Evolutionary conservation across 2,113 vertebrate genomes (phyloP), one percentile per base, ranked within the genome.

Genomic region (Myotis brandtii): DNA sequence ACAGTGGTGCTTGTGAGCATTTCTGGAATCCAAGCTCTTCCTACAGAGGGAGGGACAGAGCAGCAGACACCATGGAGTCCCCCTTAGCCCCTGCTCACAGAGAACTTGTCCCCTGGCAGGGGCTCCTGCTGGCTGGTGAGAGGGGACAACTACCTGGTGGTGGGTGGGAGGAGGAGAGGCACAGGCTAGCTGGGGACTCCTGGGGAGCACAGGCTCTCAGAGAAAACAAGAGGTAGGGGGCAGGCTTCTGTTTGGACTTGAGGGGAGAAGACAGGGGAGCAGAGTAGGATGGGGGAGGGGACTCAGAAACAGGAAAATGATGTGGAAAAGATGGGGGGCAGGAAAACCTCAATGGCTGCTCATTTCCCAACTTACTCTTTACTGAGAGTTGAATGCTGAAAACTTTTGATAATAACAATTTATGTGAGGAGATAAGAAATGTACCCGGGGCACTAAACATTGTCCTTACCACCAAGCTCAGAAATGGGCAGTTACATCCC

Each of bases 271-370:
- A 59, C 43, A 59, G 2, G 0, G 3, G 7, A 84, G 17, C 17
- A 50, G 3, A 27, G 34, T 2, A 18, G 54, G 34, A 7, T 30
- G 12, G 8, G 3, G 2, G 7, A 20, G 32, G 72, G 4, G 5
- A 0, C 50, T 9, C 1, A 13, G 32, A 5, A 40, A 43, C 40
- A 75, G 27, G 59, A 11, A 40, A 46, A 10, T 14, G 56, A 67
- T 0, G 1, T 34, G 3, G 12, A 64, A 43, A 8, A 46, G 17
- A 3, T 9, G 17, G 14, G 12, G 21, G 48, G 21, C 4, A 5
- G 23, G 10, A 32, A 30, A 64, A 30, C 1, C 2, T 43, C 59
- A 14, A 14, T 3, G 30, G 1, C 14, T 50, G 12, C 43, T 3
- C 9, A 0, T 46, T 9, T 59, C 32, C 7, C 11, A 7, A 48